Percentiles rank a stretch among this genome's conserved stretches.
These are phyloP conservation scores for Neodontobutis hainanensis DNA, from an alignment of 2,113 vertebrate genomes.

Conservation along the genomic window DNA sequence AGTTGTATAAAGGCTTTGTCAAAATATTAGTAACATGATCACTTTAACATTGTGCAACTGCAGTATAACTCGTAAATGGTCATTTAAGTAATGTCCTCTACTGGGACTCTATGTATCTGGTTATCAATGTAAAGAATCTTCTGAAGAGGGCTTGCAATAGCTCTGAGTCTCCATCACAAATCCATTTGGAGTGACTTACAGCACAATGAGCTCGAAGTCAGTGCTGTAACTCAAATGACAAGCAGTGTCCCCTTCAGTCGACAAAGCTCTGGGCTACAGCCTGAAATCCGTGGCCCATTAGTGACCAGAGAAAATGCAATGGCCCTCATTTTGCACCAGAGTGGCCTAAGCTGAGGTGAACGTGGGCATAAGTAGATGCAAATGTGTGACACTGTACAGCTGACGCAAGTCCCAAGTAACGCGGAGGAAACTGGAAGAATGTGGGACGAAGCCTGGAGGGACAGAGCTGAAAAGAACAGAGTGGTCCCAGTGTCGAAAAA, in stretches of 20 bases:
- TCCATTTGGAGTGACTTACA: conserved; percentile 6
- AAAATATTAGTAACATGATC: too few relatives aligned
- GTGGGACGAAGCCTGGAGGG: conserved; percentile 39
- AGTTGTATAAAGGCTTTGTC: too few relatives aligned
- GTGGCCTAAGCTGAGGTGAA: conserved; percentile 22
- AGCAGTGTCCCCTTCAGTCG: neutral
- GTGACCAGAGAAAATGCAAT: conserved; percentile 9
- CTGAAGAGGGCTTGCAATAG: neutral
- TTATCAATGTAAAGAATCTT: neutral
- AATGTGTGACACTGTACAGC: conserved; percentile 51
- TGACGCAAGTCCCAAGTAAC: conserved; percentile 63
- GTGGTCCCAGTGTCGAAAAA: conserved; percentile 4
- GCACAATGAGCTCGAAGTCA: conserved; percentile 21
- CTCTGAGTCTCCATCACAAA: neutral
- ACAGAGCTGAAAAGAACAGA: conserved; percentile 20
- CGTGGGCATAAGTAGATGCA: conserved; percentile 38
- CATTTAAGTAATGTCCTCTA: too few relatives aligned
- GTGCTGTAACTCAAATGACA: conserved; percentile 15
- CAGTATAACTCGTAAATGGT: too few relatives aligned
- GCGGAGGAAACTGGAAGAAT: conserved; percentile 18
- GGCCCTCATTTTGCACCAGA: neutral
- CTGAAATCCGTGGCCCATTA: conserved; percentile 11
- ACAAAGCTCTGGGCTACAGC: neutral
- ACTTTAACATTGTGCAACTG: too few relatives aligned
- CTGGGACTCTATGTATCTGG: too few relatives aligned